phyloP scores from a whole-genome alignment of 92 coral and sea anemone species.

The Meandrina meandrites region DNA sequence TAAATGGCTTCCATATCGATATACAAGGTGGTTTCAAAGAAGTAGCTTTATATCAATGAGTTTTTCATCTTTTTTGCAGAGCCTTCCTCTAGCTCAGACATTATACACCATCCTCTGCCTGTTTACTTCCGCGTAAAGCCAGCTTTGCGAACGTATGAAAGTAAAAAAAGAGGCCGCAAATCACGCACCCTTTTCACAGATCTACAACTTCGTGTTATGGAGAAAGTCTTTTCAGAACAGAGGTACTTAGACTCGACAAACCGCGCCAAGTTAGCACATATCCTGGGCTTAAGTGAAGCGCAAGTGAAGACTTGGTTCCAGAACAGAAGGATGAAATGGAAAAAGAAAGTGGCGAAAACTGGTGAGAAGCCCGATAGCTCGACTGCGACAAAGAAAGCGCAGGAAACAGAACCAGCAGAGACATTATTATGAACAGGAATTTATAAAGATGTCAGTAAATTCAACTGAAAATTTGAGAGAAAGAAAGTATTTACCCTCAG shows the following conservation, averaged over 20 bases:
- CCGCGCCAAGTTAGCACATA: conserved; percentile 91
- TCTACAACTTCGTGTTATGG: conserved; percentile 89
- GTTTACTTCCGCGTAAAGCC: conserved; percentile 99
- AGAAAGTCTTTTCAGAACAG: conserved; percentile 95
- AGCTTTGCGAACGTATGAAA: conserved; percentile 84
- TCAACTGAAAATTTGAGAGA: too few relatives aligned
- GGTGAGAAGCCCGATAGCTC: conserved; percentile 47
- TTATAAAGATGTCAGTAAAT: too few relatives aligned
- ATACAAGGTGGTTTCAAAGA: too few relatives aligned
- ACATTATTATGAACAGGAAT: too few relatives aligned
- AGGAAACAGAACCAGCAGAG: background rate
- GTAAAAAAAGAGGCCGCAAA: conserved; percentile 93
- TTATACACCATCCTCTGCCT: conserved; percentile 79
- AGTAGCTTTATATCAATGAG: too few relatives aligned
- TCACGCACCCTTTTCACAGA: conserved; percentile 98
- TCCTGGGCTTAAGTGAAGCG: conserved; percentile 91
- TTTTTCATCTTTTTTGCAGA: conserved; percentile 25
- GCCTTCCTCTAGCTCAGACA: conserved; percentile 85
- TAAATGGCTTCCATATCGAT: too few relatives aligned
- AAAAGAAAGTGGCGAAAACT: conserved; percentile 68
- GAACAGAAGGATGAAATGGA: conserved; percentile 97
- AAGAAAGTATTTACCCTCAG: too few relatives aligned
- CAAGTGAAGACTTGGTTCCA: conserved; percentile 99
- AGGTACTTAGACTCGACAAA: conserved; percentile 95
- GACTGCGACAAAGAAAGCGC: conserved; percentile 18